Base-by-base conservation (phyloP, 2,113 vertebrate species). In the Herpetotheres cachinnans region DNA sequence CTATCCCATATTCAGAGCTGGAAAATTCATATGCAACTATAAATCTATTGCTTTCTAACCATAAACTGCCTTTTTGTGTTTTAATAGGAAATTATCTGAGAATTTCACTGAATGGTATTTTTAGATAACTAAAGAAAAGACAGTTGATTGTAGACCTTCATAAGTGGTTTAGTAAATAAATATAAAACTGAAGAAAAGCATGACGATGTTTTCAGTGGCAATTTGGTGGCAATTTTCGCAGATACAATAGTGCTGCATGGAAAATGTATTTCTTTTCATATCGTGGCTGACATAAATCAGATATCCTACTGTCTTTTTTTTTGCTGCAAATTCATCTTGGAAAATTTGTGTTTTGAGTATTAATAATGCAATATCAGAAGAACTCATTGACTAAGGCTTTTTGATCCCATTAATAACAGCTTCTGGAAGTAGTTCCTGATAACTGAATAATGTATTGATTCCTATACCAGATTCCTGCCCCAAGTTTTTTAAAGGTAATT, bases 91-190 rank as follows among this genome's bases (percentile, higher is more conserved):
- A 90, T 82, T n/a, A 54, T 71, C 44, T 66, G 36, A 91, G 29
- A 80, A 90, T 93, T 93, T 84, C 36, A 58, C 55, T 92, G 86
- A 70, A 67, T 86, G 58, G 26, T 74, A 73, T 86, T 96, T 94
- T 92, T 55, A 86, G 79, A 66, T 66, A 79, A 83, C 92, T 86
- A 63, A 65, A 74, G 55, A 86, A 94, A 90, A 83, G 36, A 6
- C 63, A 71, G 62, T 55, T 95, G 42, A 95, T 92, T 90, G 40
- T 81, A 76, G 86, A 89, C 63, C 25, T 92, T 69, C 27, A 6
- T 78, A 74, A 96, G 46, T 67, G 47, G 47, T 89, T 94, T 93
- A 69, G 72, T 89, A 95, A 97, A 95, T 81, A 95, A 95, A 89
- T 59, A 90, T 18, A 78, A 70, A 83, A 86, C 29, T 49, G 55